Percentiles rank a stretch among this genome's conserved stretches.
phyloP scores from a whole-genome alignment of 2,888 invertebrate genomes.

The Cylindroiulus punctatus region DNA sequence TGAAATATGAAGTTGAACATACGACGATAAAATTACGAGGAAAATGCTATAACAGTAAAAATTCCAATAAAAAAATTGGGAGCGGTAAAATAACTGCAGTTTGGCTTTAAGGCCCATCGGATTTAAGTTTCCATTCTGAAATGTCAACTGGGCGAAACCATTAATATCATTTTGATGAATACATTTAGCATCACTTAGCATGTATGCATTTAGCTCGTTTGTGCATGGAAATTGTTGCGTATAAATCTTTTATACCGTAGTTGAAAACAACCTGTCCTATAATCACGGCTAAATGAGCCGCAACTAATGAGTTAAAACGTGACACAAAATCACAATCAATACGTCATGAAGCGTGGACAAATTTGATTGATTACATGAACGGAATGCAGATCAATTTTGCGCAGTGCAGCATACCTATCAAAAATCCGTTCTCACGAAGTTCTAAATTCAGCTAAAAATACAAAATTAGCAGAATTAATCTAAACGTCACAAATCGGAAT shows the following conservation, averaged over 20 bases:
- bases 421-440: background rate
- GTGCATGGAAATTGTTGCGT: background rate
- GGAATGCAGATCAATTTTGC: conserved; percentile 10
- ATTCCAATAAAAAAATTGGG: background rate
- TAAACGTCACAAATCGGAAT: no score
- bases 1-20: background rate
- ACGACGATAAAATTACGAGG: background rate
- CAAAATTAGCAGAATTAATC: no score
- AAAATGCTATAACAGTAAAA: background rate
- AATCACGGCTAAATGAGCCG: background rate
- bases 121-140: background rate
- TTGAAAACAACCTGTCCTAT: background rate
- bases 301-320: background rate
- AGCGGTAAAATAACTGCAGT: background rate
- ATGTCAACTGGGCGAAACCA: background rate
- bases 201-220: background rate
- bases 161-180: conserved; percentile 9
- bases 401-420: conserved; percentile 1
- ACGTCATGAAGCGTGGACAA: conserved; percentile 17
- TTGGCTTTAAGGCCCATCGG: background rate
- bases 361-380: background rate
- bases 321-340: conserved; percentile 10
- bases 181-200: background rate
- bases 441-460: background rate
- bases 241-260: background rate